Conservation (phyloP, 2,113 vertebrate species). For the Grammomys surdaster region DNA sequence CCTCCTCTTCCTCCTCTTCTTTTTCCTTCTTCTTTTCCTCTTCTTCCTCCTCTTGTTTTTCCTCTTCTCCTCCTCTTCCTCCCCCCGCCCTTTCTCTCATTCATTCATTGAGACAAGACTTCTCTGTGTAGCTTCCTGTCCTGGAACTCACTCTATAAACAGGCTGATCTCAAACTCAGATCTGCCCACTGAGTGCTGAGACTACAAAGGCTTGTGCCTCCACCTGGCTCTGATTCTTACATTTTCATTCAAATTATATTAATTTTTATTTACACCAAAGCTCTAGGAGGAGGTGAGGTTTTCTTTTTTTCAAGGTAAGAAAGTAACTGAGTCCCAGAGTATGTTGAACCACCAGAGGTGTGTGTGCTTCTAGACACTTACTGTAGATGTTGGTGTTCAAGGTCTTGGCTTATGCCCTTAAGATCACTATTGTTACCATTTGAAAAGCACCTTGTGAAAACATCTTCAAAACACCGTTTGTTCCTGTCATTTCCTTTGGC, state of each 20-base stretch:
- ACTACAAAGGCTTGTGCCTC: not conserved
- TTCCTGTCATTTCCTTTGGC: not conserved
- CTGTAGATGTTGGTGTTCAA: not conserved
- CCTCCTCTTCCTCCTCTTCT: too few relatives aligned
- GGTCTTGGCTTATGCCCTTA: not conserved
- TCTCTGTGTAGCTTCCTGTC: not conserved
- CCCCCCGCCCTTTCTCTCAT: too few relatives aligned
- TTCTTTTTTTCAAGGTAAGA: slow-evolving; percentile 15
- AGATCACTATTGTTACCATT: not conserved
- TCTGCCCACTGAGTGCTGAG: not conserved
- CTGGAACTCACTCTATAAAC: not conserved
- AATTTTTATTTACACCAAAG: slow-evolving; percentile 25
- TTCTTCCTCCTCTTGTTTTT: too few relatives aligned
- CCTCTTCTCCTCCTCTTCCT: too few relatives aligned
- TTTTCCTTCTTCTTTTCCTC: too few relatives aligned
- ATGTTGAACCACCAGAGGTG: slow-evolving; percentile 12
- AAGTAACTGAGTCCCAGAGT: not conserved
- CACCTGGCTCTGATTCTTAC: slow-evolving; percentile 4
- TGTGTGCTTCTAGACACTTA: not conserved
- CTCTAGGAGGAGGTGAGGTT: not conserved
- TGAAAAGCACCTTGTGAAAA: not conserved
- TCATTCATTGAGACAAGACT: not conserved
- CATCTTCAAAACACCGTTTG: not conserved
- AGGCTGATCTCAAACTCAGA: too few relatives aligned
- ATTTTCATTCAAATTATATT: slow-evolving; percentile 16